These are phyloP conservation scores for Tribolium castaneum DNA, from an alignment of 1,140 invertebrate species.

Conservation along the genomic window DNA sequence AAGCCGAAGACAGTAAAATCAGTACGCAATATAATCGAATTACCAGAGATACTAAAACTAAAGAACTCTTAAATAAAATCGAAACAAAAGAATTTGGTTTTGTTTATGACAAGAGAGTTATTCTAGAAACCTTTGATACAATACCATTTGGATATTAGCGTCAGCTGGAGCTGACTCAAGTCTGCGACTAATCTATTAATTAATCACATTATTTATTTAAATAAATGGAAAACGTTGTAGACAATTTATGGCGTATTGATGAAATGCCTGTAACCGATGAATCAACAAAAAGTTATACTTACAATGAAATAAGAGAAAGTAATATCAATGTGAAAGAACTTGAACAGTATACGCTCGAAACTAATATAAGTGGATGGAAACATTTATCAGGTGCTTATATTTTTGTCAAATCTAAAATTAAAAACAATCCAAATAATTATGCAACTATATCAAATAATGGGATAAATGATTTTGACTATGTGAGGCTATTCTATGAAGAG, in stretches of 20 bases:
- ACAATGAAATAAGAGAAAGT: conserved; percentile 46
- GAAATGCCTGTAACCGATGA: conserved; percentile 33
- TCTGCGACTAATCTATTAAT: no score
- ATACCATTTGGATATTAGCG: background rate
- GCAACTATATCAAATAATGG: conserved; percentile 37
- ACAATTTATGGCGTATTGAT: conserved; percentile 41
- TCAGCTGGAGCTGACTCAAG: no score
- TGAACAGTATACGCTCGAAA: conserved; percentile 44
- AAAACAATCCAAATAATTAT: conserved; percentile 39
- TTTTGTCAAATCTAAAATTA: conserved; percentile 42
- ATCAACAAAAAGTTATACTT: conserved; percentile 45
- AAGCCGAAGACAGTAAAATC: conserved; percentile 30
- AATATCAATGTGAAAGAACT: conserved; percentile 46
- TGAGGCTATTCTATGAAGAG: conserved; percentile 33
- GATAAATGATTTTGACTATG: conserved; percentile 36
- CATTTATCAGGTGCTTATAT: conserved; percentile 44
- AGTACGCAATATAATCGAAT: conserved; percentile 35
- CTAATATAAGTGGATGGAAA: conserved; percentile 41
- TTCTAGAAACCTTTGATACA: no score
- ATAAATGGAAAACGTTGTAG: conserved; percentile 45
- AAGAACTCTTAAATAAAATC: conserved; percentile 32
- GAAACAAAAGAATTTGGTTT: conserved; percentile 35
- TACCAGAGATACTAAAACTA: conserved; percentile 30
- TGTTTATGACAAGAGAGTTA: no score
- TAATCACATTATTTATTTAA: no score